phyloP scores from a whole-genome alignment of 2,113 vertebrate genomes.

The Philantomba maxwellii region DNA sequence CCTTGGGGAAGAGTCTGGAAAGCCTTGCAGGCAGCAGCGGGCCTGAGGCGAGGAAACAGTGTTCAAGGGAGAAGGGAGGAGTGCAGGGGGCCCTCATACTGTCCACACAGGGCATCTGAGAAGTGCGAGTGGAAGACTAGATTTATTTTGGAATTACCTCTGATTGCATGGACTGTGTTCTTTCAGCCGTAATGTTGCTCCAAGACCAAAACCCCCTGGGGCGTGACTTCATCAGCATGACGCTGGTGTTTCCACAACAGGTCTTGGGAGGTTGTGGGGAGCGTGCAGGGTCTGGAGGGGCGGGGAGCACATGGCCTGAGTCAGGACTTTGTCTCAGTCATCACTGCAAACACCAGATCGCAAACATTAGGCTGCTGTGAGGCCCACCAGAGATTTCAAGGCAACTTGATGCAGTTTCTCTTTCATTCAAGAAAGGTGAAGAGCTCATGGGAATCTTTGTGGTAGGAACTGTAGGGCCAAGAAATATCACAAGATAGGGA shows the following conservation, averaged over 20 bases:
- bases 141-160: conserved; percentile 56
- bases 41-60: neutral
- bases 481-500: neutral
- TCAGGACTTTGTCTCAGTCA: neutral
- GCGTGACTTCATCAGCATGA: conserved; percentile 54
- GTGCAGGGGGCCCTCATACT: neutral
- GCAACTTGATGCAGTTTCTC: neutral
- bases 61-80: neutral
- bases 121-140: neutral
- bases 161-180: conserved; percentile 40
- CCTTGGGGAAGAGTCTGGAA: no score
- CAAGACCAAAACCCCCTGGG: conserved; percentile 19
- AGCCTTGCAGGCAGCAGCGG: neutral
- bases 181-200: conserved; percentile 38
- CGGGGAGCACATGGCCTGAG: neutral
- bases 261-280: neutral
- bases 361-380: neutral
- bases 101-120: neutral
- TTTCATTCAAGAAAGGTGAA: neutral
- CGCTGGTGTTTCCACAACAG: conserved; percentile 37
- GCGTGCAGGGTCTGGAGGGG: neutral
- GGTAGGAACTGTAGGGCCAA: neutral
- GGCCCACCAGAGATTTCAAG: neutral
- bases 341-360: neutral
- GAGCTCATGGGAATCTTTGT: neutral